These are phyloP conservation scores for Isaurus tuberculatus DNA, from an alignment of 92 coral and sea anemone genomes.

Conservation along the genomic window DNA sequence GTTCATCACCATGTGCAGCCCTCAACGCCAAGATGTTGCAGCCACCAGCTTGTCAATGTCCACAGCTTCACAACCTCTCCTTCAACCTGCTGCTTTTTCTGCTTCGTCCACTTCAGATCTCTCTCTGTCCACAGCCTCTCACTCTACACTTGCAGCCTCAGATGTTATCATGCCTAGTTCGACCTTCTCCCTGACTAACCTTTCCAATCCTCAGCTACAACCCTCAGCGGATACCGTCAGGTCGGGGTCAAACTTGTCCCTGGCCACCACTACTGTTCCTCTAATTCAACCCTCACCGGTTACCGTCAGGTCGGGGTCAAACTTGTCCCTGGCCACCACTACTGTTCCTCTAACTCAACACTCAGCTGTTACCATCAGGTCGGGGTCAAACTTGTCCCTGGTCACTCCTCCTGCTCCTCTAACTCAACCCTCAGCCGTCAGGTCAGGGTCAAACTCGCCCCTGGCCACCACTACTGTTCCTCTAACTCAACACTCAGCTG, in stretches of 20 bases:
- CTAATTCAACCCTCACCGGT: background rate
- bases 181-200: background rate
- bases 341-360: background rate
- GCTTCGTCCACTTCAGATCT: background rate
- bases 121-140: constrained; percentile 14
- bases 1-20: constrained; percentile 1
- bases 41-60: background rate
- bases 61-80: background rate
- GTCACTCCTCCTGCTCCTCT: background rate
- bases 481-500: background rate
- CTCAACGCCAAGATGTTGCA: constrained; percentile 6
- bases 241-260: constrained; percentile 1
- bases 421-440: background rate
- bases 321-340: background rate
- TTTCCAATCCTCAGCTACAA: background rate
- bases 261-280: background rate
- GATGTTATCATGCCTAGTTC: background rate
- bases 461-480: background rate
- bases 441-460: background rate
- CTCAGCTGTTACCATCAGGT: background rate
- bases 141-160: too few relatives aligned
- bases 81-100: background rate
- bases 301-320: background rate
- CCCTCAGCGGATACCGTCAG: background rate
- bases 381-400: background rate